Evolutionary conservation across 2,113 vertebrate species (phyloP), one percentile per base, ranked within the genome.

Genomic region (Callocephalon fimbriatum): DNA sequence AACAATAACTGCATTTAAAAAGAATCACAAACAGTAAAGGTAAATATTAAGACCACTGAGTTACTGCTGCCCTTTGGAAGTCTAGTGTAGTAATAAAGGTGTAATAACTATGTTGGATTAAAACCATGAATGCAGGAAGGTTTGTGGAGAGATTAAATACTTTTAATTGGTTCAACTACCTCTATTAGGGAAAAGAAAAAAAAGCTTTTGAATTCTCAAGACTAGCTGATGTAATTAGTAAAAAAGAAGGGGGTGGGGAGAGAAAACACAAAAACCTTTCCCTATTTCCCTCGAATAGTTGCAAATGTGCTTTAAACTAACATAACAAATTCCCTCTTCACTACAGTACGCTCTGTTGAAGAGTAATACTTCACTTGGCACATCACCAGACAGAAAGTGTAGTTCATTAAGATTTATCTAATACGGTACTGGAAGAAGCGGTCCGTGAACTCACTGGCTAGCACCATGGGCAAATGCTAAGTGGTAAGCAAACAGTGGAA

Each of bases 401-500:
- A 91, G 40, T 83, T 95, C 38, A 70, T 23, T 42, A 51, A 83
- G 40, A 73, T 70, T 68, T 54, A 87, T 22, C 48, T 67, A 88
- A 80, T 13, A 84, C 51, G 67, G 79, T 38, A 80, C 54, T 70
- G 15, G 59, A 59, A 95, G 17, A 71, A 71, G 15, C 3, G 10
- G 84, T 90, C 2, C 22, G 9, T 91, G 50, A 91, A 65, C 47
- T 95, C 38, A 42, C 42, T 40, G 38, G 53, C 67, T 87, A 27
- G 2, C 68, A 65, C 5, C 8, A 50, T 0, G 15, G 27, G 37
- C 44, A 88, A 73, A 54, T 7, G 21, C 56, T 35, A 72, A 71
- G 29, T 15, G 50, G 86, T 70, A 75, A 96, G 93, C 74, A 93
- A 84, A 89, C 40, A 35, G 90, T 12, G 35, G 50, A 93, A 96